These are phyloP conservation scores for Dendrocincla fuliginosa DNA, from an alignment of 2,797 vertebrate genomes.

Conservation along the genomic window DNA sequence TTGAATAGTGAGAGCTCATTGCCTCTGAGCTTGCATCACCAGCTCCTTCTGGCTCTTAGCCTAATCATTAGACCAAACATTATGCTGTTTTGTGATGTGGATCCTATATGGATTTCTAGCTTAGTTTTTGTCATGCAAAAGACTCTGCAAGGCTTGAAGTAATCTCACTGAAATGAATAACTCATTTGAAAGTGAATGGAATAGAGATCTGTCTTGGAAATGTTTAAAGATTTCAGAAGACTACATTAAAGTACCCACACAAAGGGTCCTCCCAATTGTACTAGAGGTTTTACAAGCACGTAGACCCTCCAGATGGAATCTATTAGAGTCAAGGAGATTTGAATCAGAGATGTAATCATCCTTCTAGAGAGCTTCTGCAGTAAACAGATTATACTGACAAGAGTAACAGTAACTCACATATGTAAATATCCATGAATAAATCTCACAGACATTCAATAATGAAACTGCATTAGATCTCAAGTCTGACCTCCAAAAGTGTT, in stretches of 20 bases:
- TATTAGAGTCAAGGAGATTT: conserved; percentile 1
- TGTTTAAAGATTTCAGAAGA: conserved; percentile 5
- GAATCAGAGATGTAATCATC: not conserved
- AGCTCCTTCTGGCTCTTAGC: conserved; percentile 4
- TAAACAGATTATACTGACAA: not conserved
- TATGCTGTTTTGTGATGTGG: conserved; percentile 8
- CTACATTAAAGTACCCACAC: not conserved
- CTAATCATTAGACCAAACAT: conserved; percentile 25
- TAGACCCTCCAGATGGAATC: conserved; percentile 10
- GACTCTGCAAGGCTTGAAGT: not conserved
- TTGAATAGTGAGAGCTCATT: not conserved
- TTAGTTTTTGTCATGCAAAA: conserved; percentile 45
- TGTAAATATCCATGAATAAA: not conserved
- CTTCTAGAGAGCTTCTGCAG: not conserved
- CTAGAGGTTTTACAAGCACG: not conserved
- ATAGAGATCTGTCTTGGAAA: not conserved
- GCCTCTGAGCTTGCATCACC: not conserved
- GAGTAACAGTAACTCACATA: not conserved
- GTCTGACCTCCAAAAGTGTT: not conserved
- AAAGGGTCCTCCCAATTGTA: not conserved
- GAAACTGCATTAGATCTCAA: not conserved
- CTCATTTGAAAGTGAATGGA: conserved; percentile 56
- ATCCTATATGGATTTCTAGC: not conserved
- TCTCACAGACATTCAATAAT: not conserved
- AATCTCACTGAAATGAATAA: conserved; percentile 41